Base-by-base conservation (phyloP, 2,888 invertebrate genomes). In the Leucania comma region DNA sequence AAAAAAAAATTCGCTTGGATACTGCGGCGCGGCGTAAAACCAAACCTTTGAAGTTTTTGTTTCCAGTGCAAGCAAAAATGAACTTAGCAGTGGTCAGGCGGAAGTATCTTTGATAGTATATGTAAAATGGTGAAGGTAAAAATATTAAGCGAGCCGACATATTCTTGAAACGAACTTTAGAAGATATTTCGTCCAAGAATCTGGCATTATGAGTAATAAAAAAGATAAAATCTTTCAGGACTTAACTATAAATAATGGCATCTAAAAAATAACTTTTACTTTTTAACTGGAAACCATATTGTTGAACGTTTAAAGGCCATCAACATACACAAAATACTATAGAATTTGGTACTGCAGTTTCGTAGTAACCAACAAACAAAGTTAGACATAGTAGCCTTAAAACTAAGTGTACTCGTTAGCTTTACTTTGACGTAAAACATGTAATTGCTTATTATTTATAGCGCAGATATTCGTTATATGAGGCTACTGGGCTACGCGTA, bases 371-470 rank as follows among this genome's bases (percentile, higher is more conserved):
- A 53, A 48, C 38, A 51, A 51, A 53, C 26, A 48, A 3, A n/a
- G 64, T n/a, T 48, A 26, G 22, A 66, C 26, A 59, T 20, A 48
- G 29, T 58, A 35, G 75, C n/a, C 26, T n/a, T 58, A 10, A 57
- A 53, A 24, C 24, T 42, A 32, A 35, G 20, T 46, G 60, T 59
- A 71, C 66, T 60, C 24, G 3, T 66, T 70, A 74, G 72, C 72
- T 85, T 79, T 79, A 82, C 53, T 72, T 66, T 68, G 51, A 57
- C 58, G 46, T 68, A 51, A 66, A 63, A 68, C 48, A 50, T 63
- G 53, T 72, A 84, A 78, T 69, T 73, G 82, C 82, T 83, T 83
- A 67, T 82, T 85, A 83, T 83, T 83, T 83, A 83, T 83, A 76
- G 73, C 83, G 29, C 74, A 66, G 56, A 57, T 74, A 78, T 67